These are phyloP conservation scores for Myotis vivesi DNA, from an alignment of 2,797 vertebrate genomes.

Conservation along the genomic window DNA sequence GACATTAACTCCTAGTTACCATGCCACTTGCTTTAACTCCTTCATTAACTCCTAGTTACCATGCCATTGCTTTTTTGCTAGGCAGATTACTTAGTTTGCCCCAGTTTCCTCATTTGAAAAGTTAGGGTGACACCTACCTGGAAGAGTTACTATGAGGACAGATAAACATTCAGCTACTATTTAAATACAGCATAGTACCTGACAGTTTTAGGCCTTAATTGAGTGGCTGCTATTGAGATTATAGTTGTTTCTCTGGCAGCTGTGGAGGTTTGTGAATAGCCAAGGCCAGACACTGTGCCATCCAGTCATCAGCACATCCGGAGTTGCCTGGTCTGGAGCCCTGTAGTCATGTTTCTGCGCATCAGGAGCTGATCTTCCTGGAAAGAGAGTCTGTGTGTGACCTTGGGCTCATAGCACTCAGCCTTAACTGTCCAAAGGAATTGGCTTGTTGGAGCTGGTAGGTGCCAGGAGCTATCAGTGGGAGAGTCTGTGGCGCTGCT, in stretches of 20 bases:
- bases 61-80: not conserved
- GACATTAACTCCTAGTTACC: not conserved
- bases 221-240: not conserved
- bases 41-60: not conserved
- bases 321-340: not conserved
- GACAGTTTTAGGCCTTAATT: not conserved
- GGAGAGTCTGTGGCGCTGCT: not conserved
- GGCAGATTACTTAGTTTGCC: not conserved
- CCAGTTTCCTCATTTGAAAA: slow-evolving; percentile 25
- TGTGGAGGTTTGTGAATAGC: not conserved
- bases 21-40: not conserved
- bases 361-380: not conserved
- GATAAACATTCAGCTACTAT: not conserved
- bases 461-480: slow-evolving; percentile 7
- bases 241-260: not conserved
- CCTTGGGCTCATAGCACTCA: not conserved
- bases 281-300: not conserved
- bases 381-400: not conserved
- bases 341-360: not conserved
- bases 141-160: slow-evolving; percentile 4
- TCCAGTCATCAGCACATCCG: not conserved
- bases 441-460: slow-evolving; percentile 19
- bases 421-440: slow-evolving; percentile 42
- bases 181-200: not conserved
- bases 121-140: not conserved